These are phyloP conservation scores for Enchytraeus crypticus DNA, from an alignment of 2,888 invertebrate genomes.

Conservation along the genomic window DNA sequence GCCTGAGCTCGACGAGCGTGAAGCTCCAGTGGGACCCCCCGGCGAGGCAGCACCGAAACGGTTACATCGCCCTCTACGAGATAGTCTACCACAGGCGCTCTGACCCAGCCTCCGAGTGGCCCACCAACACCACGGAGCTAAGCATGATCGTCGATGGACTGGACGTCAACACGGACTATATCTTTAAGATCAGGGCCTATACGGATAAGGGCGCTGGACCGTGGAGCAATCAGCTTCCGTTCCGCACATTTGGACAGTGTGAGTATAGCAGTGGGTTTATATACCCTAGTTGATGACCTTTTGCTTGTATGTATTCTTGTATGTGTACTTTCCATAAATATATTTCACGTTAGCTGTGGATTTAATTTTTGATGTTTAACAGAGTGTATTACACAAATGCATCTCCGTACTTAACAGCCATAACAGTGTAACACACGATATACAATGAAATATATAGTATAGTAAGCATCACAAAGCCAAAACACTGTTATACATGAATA, in stretches of 20 bases:
- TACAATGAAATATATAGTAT: too few relatives aligned
- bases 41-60: constrained; percentile 76
- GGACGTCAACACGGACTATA: constrained; percentile 87
- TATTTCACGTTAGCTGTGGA: too few relatives aligned
- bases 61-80: constrained; percentile 84
- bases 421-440: too few relatives aligned
- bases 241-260: constrained; percentile 34
- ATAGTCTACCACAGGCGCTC: constrained; percentile 61
- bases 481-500: too few relatives aligned
- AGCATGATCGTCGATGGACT: constrained; percentile 51
- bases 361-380: too few relatives aligned
- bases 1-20: constrained; percentile 63
- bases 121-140: constrained; percentile 41
- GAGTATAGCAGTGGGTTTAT: too few relatives aligned
- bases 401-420: too few relatives aligned
- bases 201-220: constrained; percentile 86
- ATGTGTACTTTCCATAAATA: too few relatives aligned
- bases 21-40: constrained; percentile 56
- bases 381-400: too few relatives aligned
- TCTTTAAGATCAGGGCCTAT: constrained; percentile 81
- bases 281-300: too few relatives aligned
- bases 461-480: too few relatives aligned
- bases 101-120: constrained; percentile 54
- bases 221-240: constrained; percentile 71
- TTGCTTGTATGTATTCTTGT: too few relatives aligned